Percentiles rank a stretch among this genome's conserved stretches.
These are phyloP conservation scores for Porites rus DNA, from an alignment of 92 coral and sea anemone genomes.

Conservation along the genomic window DNA sequence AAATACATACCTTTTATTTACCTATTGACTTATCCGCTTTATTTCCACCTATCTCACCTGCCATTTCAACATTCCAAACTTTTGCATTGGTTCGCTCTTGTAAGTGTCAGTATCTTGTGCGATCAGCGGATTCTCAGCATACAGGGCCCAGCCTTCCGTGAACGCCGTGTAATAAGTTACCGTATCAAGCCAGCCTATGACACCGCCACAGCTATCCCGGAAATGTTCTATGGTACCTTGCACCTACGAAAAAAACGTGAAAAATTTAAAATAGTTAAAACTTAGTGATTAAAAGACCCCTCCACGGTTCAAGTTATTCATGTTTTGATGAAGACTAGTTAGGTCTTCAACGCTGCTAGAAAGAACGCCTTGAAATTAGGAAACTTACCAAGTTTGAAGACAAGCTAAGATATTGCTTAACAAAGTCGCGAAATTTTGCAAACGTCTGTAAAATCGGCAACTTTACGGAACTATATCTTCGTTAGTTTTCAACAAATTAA, in stretches of 20 bases:
- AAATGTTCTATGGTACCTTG: constrained; percentile 94
- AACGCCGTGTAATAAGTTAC: constrained; percentile 94
- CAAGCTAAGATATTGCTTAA: too few relatives aligned
- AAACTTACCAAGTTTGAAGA: too few relatives aligned
- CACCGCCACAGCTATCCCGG: constrained; percentile 89
- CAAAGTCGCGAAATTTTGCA: too few relatives aligned
- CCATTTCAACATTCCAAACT: constrained; percentile 96
- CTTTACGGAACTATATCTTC: too few relatives aligned
- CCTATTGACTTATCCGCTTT: too few relatives aligned
- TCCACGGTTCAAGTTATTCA: not conserved
- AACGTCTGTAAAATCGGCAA: too few relatives aligned
- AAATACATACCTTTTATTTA: too few relatives aligned
- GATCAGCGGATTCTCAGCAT: constrained; percentile 95
- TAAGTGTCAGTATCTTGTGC: constrained; percentile 89
- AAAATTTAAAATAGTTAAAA: not conserved
- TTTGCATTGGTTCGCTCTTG: constrained; percentile 87
- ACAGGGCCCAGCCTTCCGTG: constrained; percentile 97
- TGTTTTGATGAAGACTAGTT: too few relatives aligned
- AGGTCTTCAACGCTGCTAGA: too few relatives aligned
- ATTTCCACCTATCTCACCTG: constrained; percentile 44
- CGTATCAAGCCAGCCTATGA: constrained; percentile 82
- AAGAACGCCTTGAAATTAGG: too few relatives aligned
- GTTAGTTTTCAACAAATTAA: too few relatives aligned
- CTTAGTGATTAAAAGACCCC: not conserved
- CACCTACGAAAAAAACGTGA: constrained; percentile 52